Evolutionary conservation across 2,888 invertebrate genomes (phyloP).

Genomic region (Bruchidius siliquastri): DNA sequence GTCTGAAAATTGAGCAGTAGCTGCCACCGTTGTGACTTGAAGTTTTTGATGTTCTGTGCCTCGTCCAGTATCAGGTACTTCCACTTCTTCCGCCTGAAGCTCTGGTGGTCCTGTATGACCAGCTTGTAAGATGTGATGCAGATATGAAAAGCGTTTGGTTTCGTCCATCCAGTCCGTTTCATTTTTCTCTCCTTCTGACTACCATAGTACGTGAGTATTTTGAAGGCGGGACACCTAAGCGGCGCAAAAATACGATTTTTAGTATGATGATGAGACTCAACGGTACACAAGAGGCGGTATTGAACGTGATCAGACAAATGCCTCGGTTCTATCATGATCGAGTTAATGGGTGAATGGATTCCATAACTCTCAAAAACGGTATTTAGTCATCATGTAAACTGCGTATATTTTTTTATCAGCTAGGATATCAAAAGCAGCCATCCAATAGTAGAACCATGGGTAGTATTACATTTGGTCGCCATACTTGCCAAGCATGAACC

Average conservation of each 20-base stretch:
- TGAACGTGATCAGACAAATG: not conserved
- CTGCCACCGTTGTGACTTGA: conserved; percentile 99
- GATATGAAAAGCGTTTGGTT: conserved; percentile 96
- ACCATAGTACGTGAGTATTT: conserved; percentile 97
- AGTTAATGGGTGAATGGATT: not conserved
- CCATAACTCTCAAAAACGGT: not conserved
- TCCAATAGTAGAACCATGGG: too few species aligned
- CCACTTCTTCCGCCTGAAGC: conserved; percentile 96
- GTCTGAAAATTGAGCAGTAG: conserved; percentile 90
- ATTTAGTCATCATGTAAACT: not conserved
- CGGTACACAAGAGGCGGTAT: not conserved
- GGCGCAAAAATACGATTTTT: not conserved
- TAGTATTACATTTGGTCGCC: too few species aligned
- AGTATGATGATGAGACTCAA: not conserved
- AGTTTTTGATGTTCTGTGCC: conserved; percentile 99
- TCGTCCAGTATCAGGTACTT: conserved; percentile 97
- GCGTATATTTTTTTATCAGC: too few species aligned
- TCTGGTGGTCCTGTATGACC: conserved; percentile 97
- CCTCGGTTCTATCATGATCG: not conserved
- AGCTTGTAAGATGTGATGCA: conserved; percentile 98
- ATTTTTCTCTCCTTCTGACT: conserved; percentile 90
- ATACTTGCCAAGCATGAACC: too few species aligned
- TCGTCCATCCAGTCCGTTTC: conserved; percentile 92
- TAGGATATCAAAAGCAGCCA: too few species aligned
- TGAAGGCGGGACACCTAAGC: conserved; percentile 83